A percentile compares a stretch with the other conserved stretches of the same genome.
phyloP scores from a whole-genome alignment of 2,888 invertebrate species.

The Megaustenia siamemsis region DNA sequence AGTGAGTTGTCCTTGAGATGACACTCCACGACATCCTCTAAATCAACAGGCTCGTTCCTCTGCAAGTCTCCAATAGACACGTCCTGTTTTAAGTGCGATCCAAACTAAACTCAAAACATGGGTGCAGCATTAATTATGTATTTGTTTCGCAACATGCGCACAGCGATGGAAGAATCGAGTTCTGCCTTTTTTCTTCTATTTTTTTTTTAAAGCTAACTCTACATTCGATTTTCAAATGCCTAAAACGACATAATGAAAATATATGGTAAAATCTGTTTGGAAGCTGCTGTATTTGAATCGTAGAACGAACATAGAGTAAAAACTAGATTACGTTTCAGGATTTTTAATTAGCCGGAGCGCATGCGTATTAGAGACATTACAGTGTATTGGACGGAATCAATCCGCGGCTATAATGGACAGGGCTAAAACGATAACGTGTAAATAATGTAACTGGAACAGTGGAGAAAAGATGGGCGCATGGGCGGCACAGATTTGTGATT shows the following conservation, averaged over 20 bases:
- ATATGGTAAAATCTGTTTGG: slow-evolving; percentile 11
- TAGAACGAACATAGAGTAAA: not conserved
- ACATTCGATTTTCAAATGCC: slow-evolving; percentile 12
- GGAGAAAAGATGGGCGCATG: not conserved
- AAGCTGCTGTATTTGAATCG: not conserved
- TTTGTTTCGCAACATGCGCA: slow-evolving; percentile 35
- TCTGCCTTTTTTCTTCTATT: slow-evolving; percentile 24
- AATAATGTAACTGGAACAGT: not conserved
- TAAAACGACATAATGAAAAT: slow-evolving; percentile 7
- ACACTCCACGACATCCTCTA: slow-evolving; percentile 4
- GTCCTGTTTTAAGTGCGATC: slow-evolving; percentile 5
- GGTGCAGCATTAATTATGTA: slow-evolving; percentile 30
- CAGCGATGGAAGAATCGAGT: slow-evolving; percentile 10
- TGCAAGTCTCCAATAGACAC: not conserved
- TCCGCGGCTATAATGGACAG: not conserved
- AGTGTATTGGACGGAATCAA: not conserved
- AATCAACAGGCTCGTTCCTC: slow-evolving; percentile 26
- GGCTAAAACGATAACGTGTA: not conserved
- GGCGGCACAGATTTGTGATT: not conserved
- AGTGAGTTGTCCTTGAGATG: not conserved
- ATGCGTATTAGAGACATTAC: not conserved
- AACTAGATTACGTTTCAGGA: not conserved
- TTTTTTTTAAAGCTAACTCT: not conserved
- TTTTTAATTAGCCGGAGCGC: slow-evolving; percentile 1
- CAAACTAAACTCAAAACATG: slow-evolving; percentile 2